A percentile compares a stretch with the other conserved stretches of the same genome.
Conservation (phyloP, 2,113 vertebrate genomes). For the Prionailurus viverrinus region DNA sequence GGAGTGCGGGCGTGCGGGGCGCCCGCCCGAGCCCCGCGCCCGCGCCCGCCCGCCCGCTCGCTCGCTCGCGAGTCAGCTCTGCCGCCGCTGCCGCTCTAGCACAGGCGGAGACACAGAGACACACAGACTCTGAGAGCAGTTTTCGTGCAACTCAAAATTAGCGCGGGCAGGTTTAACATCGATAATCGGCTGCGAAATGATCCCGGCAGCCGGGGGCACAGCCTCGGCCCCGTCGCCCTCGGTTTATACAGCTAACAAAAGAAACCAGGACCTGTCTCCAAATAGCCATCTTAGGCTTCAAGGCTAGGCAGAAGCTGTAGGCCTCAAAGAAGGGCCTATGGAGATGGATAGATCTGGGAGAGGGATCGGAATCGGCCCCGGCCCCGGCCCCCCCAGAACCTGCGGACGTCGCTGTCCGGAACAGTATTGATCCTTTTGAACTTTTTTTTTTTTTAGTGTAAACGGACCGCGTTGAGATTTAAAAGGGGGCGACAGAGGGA, state of each 20-base stretch:
- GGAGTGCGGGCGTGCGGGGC: constrained; percentile 67
- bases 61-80: constrained; percentile 61
- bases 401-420: constrained; percentile 82
- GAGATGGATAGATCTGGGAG: constrained; percentile 83
- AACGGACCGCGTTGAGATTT: constrained; percentile 89
- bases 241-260: constrained; percentile 87
- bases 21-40: constrained; percentile 62
- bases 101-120: constrained; percentile 82
- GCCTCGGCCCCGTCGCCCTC: constrained; percentile 85
- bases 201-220: constrained; percentile 88
- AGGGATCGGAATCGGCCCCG: constrained; percentile 78
- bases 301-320: constrained; percentile 95
- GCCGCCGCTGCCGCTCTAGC: constrained; percentile 82
- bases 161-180: constrained; percentile 97
- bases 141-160: constrained; percentile 97
- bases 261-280: constrained; percentile 91
- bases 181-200: constrained; percentile 93
- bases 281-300: constrained; percentile 96
- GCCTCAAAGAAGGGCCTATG: constrained; percentile 95
- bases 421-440: constrained; percentile 87
- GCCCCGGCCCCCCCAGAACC: constrained; percentile 78
- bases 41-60: constrained; percentile 32
- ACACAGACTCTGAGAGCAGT: constrained; percentile 91
- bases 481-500: constrained; percentile 91
- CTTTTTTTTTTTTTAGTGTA: constrained; percentile 87